Evolutionary conservation across 2,113 vertebrate genomes (phyloP).

Genomic region (rat (Rattus norvegicus)): DNA sequence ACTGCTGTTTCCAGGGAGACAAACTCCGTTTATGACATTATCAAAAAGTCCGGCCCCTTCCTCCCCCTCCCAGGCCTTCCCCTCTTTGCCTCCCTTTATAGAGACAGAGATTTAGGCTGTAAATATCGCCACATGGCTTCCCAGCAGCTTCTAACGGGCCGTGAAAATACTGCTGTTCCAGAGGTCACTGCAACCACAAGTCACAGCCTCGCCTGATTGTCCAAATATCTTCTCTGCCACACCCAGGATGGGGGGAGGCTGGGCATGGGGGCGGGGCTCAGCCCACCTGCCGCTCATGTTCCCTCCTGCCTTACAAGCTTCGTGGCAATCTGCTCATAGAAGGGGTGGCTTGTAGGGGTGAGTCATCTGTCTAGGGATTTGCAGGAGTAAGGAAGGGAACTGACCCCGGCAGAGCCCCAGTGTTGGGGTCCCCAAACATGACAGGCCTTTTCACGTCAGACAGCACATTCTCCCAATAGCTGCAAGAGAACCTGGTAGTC

Average conservation of each 20-base stretch:
- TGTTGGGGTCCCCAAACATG: not conserved
- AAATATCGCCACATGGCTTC: constrained; percentile 65
- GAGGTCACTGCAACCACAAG: fast-evolving
- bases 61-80: not conserved
- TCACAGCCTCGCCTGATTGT: not conserved
- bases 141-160: not conserved
- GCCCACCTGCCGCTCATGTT: fast-evolving
- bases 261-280: not conserved
- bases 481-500: not conserved
- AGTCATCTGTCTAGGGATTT: not conserved
- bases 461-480: not conserved
- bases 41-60: constrained; percentile 50
- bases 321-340: not conserved
- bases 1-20: constrained; percentile 68
- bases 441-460: not conserved
- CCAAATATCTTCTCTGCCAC: not conserved
- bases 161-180: not conserved
- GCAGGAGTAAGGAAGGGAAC: not conserved
- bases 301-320: not conserved
- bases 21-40: constrained; percentile 73
- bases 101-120: constrained; percentile 39
- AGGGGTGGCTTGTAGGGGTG: fast-evolving
- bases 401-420: not conserved
- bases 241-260: not conserved
- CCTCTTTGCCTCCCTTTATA: constrained; percentile 24